Conservation (phyloP, 2,113 vertebrate species). For the Ceratotherium simum region DNA sequence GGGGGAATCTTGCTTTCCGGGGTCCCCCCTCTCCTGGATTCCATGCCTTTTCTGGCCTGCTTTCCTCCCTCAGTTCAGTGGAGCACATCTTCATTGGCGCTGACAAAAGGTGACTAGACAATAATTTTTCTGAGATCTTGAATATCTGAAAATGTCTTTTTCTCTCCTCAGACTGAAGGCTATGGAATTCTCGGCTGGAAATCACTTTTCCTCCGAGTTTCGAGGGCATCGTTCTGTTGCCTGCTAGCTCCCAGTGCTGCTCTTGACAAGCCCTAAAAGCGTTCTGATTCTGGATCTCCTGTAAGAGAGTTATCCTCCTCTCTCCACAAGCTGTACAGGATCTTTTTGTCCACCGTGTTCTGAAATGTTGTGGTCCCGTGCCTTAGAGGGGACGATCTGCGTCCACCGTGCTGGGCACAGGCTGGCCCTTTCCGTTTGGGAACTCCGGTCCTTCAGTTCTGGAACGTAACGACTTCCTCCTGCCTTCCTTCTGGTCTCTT, state of each 20-base stretch:
- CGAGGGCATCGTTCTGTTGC: rapidly evolving
- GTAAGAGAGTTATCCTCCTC: rapidly evolving
- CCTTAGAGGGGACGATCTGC: not conserved
- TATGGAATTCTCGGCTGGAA: not conserved
- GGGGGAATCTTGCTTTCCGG: not conserved
- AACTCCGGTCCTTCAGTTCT: not conserved
- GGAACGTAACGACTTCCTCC: not conserved
- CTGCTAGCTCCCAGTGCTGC: rapidly evolving
- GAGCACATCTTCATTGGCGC: not conserved
- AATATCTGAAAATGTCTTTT: not conserved
- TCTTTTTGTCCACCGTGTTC: rapidly evolving
- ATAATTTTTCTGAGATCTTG: not conserved
- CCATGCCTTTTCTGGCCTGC: not conserved
- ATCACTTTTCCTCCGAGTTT: not conserved
- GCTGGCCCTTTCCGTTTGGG: too few species aligned
- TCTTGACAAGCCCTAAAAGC: not conserved
- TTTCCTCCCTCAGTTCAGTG: not conserved
- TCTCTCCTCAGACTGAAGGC: not conserved
- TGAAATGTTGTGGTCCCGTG: rapidly evolving
- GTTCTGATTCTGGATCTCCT: not conserved
- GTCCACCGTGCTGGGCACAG: too few species aligned
- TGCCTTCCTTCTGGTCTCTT: not conserved
- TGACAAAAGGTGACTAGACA: not conserved
- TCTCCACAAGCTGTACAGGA: not conserved
- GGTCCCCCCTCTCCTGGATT: not conserved